Evolutionary conservation across 2,888 invertebrate species (phyloP).

Genomic region (Timema podura): DNA sequence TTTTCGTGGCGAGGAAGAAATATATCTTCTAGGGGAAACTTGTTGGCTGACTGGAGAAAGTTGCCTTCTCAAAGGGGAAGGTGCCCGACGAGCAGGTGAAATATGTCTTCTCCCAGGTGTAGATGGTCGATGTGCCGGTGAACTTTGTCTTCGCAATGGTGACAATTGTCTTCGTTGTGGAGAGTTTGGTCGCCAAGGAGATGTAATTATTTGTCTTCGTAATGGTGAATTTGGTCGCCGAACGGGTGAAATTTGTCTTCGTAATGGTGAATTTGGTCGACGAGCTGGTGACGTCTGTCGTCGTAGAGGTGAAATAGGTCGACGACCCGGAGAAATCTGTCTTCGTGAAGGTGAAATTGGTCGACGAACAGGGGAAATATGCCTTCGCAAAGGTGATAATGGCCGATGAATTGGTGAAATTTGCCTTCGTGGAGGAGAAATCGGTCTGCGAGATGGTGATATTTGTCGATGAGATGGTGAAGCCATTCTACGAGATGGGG

Average conservation of each 20-base stretch:
- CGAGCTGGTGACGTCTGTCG: not conserved
- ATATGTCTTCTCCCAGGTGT: no score
- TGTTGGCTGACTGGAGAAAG: no score
- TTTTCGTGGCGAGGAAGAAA: constrained; percentile 2
- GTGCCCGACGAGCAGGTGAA: not conserved
- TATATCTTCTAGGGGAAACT: not conserved
- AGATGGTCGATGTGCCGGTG: no score
- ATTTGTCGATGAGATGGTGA: not conserved
- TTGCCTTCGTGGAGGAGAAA: constrained; percentile 15
- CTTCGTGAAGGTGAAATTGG: not conserved
- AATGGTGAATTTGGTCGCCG: no score
- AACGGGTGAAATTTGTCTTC: not conserved
- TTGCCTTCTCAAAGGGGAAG: not conserved
- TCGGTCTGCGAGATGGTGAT: not conserved
- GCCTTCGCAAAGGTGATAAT: constrained; percentile 6
- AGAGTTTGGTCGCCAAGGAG: no score
- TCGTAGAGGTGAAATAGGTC: not conserved
- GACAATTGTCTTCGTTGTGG: no score
- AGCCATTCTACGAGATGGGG: not conserved
- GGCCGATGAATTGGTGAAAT: constrained; percentile 14
- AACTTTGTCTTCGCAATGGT: no score
- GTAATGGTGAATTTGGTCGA: not conserved
- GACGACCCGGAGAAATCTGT: not conserved
- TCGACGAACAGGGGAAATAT: not conserved
- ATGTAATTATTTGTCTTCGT: no score